Evolutionary conservation across 2,113 vertebrate genomes (phyloP).

Genomic region (Strix aluco): DNA sequence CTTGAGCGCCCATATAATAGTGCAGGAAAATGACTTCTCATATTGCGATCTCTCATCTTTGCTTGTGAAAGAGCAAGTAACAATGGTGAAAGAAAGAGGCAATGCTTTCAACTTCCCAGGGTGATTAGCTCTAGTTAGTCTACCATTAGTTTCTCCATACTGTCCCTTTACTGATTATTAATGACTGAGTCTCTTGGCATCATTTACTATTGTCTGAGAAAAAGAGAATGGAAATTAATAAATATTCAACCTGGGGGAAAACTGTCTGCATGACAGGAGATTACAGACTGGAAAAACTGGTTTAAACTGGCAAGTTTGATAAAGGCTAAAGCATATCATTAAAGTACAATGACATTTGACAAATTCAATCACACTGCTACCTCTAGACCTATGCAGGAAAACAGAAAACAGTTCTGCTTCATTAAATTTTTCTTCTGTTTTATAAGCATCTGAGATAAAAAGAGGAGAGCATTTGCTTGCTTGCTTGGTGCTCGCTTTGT

Average conservation of each 20-base stretch:
- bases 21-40: not conserved
- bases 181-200: not conserved
- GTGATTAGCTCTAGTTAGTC: not conserved
- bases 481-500: not conserved
- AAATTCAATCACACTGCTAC: not conserved
- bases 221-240: not conserved
- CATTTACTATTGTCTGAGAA: not conserved
- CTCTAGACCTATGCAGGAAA: not conserved
- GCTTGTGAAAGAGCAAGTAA: not conserved
- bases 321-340: not conserved
- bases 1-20: not conserved
- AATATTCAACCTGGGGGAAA: not conserved
- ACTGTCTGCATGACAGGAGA: not conserved
- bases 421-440: not conserved
- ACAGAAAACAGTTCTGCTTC: not conserved
- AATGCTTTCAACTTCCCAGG: not conserved
- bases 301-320: not conserved
- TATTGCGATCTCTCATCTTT: not conserved
- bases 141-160: not conserved
- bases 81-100: fast-evolving
- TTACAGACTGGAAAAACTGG: not conserved
- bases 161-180: not conserved
- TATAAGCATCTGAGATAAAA: not conserved
- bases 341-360: not conserved
- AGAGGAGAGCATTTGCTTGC: not conserved